A percentile compares a stretch with the other conserved stretches of the same genome.
phyloP scores from a whole-genome alignment of 2,113 vertebrate genomes.

The Neolamprologus hecqui region DNA sequence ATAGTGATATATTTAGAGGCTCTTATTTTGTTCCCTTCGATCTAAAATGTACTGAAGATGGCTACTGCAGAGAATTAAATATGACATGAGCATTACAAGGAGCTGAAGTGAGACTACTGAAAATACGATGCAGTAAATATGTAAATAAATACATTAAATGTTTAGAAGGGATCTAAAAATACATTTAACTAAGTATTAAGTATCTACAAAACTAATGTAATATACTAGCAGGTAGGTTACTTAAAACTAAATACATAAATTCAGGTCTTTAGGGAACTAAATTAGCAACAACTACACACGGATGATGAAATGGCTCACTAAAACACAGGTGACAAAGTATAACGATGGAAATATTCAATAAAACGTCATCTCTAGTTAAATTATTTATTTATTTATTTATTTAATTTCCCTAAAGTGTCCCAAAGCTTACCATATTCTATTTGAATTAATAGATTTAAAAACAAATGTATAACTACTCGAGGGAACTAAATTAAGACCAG shows the following conservation, averaged over 20 bases:
- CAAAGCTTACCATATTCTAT: not conserved
- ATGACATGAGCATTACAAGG: not conserved
- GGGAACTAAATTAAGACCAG: not conserved
- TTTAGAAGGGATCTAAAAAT: not conserved
- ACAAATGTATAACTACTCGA: not conserved
- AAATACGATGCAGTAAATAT: not conserved
- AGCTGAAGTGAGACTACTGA: not conserved
- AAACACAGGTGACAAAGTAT: not conserved
- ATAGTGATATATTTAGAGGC: not conserved
- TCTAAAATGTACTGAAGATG: not conserved
- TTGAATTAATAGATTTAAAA: not conserved
- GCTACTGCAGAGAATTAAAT: not conserved
- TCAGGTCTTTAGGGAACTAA: not conserved
- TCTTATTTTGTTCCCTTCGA: not conserved
- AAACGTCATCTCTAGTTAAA: fast-evolving
- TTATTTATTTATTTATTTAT: not conserved
- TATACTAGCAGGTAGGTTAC: not conserved
- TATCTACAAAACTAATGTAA: not conserved
- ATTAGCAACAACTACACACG: not conserved
- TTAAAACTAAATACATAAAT: not conserved
- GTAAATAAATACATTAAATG: not conserved
- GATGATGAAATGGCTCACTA: not conserved
- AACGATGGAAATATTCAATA: not conserved
- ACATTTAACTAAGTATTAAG: not conserved
- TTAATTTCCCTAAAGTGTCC: not conserved